Percentiles rank a stretch among this genome's conserved stretches.
phyloP scores from a whole-genome alignment of 1,140 invertebrate species.

The Battus philenor region DNA sequence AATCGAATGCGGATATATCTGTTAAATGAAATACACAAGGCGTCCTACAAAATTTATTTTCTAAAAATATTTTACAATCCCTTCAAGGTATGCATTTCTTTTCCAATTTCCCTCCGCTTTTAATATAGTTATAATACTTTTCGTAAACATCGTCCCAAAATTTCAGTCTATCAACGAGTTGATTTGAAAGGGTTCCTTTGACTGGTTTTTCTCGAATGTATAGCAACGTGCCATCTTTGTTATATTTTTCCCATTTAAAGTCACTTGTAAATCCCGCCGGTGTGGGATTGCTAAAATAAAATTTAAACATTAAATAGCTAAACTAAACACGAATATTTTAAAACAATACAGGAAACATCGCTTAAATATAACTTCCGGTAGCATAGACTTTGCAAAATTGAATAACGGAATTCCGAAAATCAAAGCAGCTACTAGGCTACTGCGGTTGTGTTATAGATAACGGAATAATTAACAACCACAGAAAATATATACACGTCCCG shows the following conservation, averaged over 20 bases:
- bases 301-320: too few relatives aligned
- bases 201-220: constrained; percentile 16
- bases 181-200: background rate
- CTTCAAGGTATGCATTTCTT: constrained; percentile 14
- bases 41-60: background rate
- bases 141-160: constrained; percentile 8
- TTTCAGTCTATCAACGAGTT: constrained; percentile 1
- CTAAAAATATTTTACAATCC: background rate
- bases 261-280: constrained; percentile 1
- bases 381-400: too few relatives aligned
- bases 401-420: too few relatives aligned
- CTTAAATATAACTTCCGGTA: too few relatives aligned
- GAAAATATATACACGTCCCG: too few relatives aligned
- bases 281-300: constrained; percentile 25
- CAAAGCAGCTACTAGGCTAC: too few relatives aligned
- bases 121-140: constrained; percentile 1
- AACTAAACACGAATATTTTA: too few relatives aligned
- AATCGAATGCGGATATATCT: too few relatives aligned
- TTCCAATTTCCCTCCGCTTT: background rate
- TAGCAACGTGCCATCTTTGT: constrained; percentile 13
- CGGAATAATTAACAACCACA: too few relatives aligned
- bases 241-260: constrained; percentile 17
- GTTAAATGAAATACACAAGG: too few relatives aligned
- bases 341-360: too few relatives aligned
- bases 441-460: too few relatives aligned